These are phyloP conservation scores for Gnathonemus echidnorhynchus DNA, from an alignment of 2,113 vertebrate species.

Conservation along the genomic window DNA sequence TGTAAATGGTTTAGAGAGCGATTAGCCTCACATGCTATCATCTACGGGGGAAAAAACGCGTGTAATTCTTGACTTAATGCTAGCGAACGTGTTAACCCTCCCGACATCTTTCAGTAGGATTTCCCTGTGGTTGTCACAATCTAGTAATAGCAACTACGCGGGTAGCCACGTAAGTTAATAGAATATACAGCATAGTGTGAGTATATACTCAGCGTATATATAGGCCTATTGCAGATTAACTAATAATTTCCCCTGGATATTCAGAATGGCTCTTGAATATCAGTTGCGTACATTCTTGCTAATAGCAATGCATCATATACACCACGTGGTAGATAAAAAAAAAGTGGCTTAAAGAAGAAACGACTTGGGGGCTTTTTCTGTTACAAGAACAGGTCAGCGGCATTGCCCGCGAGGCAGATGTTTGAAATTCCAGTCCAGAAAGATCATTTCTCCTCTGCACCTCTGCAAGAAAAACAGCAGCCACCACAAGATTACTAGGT, in stretches of 20 bases:
- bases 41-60: neutral
- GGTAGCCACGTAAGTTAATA: neutral
- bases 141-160: neutral
- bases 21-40: neutral
- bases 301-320: neutral
- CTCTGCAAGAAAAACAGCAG: slow-evolving; percentile 29
- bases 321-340: neutral
- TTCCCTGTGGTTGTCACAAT: neutral
- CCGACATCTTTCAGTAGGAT: neutral
- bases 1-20: neutral
- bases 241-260: neutral
- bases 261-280: neutral
- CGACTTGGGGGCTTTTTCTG: neutral
- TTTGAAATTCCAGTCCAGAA: slow-evolving; percentile 42
- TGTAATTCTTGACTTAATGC: neutral
- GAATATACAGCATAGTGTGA: neutral
- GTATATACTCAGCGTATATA: neutral
- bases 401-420: slow-evolving; percentile 13
- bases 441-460: slow-evolving; percentile 46
- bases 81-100: neutral
- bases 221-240: neutral
- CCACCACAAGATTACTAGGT: slow-evolving; percentile 39
- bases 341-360: neutral
- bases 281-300: neutral
- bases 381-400: neutral